Evolutionary conservation across 2,113 vertebrate genomes (phyloP).

Genomic region (Empidonax traillii): DNA sequence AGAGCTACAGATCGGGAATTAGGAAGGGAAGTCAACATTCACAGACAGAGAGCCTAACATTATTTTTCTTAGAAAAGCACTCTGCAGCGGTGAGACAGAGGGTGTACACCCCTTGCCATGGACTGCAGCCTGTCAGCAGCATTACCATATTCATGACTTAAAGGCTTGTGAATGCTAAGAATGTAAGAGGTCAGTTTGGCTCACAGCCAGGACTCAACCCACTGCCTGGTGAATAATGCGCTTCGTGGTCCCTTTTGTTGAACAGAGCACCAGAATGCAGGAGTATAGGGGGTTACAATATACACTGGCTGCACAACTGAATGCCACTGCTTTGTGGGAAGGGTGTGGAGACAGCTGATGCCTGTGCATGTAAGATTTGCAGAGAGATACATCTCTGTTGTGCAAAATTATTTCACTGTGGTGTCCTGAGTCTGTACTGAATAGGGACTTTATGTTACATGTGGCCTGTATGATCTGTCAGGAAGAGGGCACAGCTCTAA

Average conservation of each 20-base stretch:
- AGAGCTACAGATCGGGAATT: not conserved
- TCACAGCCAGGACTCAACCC: constrained; percentile 15
- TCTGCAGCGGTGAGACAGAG: not conserved
- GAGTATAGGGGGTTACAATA: not conserved
- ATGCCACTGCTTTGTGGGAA: constrained; percentile 28
- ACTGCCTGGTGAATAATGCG: constrained; percentile 8
- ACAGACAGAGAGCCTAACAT: fast-evolving
- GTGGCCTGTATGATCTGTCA: not conserved
- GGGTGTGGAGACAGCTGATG: constrained; percentile 7
- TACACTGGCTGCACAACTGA: not conserved
- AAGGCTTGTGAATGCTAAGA: constrained; percentile 14
- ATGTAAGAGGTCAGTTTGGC: constrained; percentile 54
- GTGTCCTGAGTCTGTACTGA: not conserved
- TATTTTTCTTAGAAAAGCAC: not conserved
- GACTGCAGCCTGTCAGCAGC: not conserved
- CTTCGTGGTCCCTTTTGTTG: not conserved
- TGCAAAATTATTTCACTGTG: not conserved
- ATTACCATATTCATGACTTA: constrained; percentile 23
- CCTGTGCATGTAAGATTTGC: not conserved
- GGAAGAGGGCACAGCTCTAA: not conserved
- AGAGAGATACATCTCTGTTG: not conserved
- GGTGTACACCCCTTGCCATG: not conserved
- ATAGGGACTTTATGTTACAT: not conserved
- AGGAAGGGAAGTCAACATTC: not conserved
- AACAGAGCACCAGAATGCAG: not conserved